Evolutionary conservation across 2,888 invertebrate species (phyloP).

Genomic region (Camptogramma bilineatum): DNA sequence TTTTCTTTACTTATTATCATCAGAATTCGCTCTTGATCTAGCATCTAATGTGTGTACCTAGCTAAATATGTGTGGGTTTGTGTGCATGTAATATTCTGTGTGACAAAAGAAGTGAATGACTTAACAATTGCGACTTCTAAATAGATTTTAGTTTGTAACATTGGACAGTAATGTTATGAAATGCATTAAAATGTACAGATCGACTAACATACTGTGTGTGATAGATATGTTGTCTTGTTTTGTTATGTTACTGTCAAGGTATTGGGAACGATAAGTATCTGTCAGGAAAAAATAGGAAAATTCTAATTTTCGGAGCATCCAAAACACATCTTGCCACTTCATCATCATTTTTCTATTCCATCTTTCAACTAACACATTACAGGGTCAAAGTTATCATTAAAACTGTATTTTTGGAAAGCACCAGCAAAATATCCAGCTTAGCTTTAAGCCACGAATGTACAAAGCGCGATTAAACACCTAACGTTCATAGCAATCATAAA

Average conservation of each 20-base stretch:
- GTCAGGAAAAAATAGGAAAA: background rate
- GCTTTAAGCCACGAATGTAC: slow-evolving; percentile 6
- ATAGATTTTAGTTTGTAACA: slow-evolving; percentile 8
- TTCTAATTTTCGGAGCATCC: background rate
- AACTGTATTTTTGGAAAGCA: background rate
- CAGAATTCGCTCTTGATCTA: slow-evolving; percentile 19
- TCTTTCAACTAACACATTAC: background rate
- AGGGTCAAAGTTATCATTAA: background rate
- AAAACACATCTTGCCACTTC: slow-evolving; percentile 2
- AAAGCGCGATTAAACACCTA: background rate
- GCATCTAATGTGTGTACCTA: slow-evolving; percentile 43
- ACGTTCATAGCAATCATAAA: background rate
- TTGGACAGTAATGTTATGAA: slow-evolving; percentile 1
- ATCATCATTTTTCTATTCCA: background rate
- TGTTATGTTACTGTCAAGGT: slow-evolving; percentile 1
- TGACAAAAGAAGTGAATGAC: slow-evolving; percentile 84
- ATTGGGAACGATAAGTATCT: slow-evolving; percentile 8
- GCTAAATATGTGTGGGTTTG: slow-evolving; percentile 48
- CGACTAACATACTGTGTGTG: slow-evolving; percentile 5
- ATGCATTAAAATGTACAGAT: slow-evolving; percentile 14
- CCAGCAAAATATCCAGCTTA: background rate
- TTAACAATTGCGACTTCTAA: slow-evolving; percentile 48
- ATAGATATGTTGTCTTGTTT: too few relatives aligned
- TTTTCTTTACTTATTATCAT: background rate
- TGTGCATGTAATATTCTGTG: slow-evolving; percentile 63